These are phyloP conservation scores for Strigamia maritima DNA, from an alignment of 2,888 invertebrate species.

Conservation along the genomic window DNA sequence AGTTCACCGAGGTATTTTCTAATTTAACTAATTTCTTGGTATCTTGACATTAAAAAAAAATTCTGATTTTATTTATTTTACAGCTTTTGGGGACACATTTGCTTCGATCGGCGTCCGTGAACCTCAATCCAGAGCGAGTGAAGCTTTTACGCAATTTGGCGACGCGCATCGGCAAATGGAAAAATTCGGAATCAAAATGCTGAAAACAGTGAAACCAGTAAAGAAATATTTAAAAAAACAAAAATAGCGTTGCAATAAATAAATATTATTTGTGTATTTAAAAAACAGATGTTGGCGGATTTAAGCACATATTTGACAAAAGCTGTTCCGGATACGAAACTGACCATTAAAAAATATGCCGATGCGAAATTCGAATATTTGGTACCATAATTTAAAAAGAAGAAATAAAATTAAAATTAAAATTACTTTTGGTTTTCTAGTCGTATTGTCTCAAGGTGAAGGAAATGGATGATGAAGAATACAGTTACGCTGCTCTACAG, in stretches of 20 bases:
- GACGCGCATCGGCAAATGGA: conserved; percentile 91
- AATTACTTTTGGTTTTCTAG: conserved; percentile 44
- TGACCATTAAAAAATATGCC: conserved; percentile 96
- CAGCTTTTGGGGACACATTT: conserved; percentile 91
- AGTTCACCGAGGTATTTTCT: conserved; percentile 67
- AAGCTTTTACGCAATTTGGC: conserved; percentile 90
- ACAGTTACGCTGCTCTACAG: conserved; percentile 84
- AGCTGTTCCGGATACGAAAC: conserved; percentile 95
- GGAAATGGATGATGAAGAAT: conserved; percentile 99
- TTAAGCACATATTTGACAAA: conserved; percentile 95
- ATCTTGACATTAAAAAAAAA: not conserved
- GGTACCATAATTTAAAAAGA: conserved; percentile 47
- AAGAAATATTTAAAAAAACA: not conserved
- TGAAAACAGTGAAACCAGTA: conserved; percentile 87
- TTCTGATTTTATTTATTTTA: too few species aligned
- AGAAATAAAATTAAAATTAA: not conserved
- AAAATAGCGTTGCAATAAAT: not conserved
- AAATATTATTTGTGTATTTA: conserved; percentile 7
- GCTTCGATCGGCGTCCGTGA: conserved; percentile 91
- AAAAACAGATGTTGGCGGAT: conserved; percentile 75
- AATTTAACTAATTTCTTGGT: not conserved
- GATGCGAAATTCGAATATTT: conserved; percentile 99
- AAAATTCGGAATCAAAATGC: conserved; percentile 80
- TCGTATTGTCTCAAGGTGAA: conserved; percentile 99
- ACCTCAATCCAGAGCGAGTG: conserved; percentile 90